These are phyloP conservation scores for Drosophila flavopinicola DNA, from an alignment of 2,888 invertebrate genomes.

Conservation along the genomic window DNA sequence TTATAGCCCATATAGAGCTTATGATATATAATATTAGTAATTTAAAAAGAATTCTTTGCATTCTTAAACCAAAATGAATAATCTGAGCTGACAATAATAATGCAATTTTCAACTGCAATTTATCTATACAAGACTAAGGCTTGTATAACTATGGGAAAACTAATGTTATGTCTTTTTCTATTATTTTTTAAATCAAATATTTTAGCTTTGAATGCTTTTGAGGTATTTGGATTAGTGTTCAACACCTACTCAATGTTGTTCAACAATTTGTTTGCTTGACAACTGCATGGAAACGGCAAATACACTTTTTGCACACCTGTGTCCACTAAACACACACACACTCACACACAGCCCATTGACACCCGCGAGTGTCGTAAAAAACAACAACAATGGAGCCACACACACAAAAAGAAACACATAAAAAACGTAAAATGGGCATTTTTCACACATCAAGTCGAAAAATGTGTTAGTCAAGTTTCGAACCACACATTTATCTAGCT, in stretches of 20 bases:
- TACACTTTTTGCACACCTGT: conserved; percentile 38
- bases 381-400: conserved; percentile 1
- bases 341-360: conserved; percentile 10
- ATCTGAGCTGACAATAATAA: too few species aligned
- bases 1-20: too few species aligned
- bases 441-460: not conserved
- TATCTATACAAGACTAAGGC: too few species aligned
- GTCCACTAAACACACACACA: conserved; percentile 18
- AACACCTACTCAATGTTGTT: too few species aligned
- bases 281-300: conserved; percentile 25
- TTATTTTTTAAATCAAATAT: too few species aligned
- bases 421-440: not conserved
- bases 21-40: too few species aligned
- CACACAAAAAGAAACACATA: conserved; percentile 6
- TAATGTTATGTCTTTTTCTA: too few species aligned
- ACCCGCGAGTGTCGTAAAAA: conserved; percentile 12
- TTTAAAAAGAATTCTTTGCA: too few species aligned
- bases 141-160: too few species aligned
- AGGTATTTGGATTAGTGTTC: not conserved
- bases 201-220: too few species aligned
- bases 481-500: conserved; percentile 64
- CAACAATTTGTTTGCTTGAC: conserved; percentile 12
- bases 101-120: too few species aligned
- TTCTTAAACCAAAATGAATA: too few species aligned
- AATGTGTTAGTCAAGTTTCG: conserved; percentile 47